A percentile compares a stretch with the other conserved stretches of the same genome.
phyloP scores from a whole-genome alignment of 2,888 invertebrate genomes.

The Idaea dimidiata region DNA sequence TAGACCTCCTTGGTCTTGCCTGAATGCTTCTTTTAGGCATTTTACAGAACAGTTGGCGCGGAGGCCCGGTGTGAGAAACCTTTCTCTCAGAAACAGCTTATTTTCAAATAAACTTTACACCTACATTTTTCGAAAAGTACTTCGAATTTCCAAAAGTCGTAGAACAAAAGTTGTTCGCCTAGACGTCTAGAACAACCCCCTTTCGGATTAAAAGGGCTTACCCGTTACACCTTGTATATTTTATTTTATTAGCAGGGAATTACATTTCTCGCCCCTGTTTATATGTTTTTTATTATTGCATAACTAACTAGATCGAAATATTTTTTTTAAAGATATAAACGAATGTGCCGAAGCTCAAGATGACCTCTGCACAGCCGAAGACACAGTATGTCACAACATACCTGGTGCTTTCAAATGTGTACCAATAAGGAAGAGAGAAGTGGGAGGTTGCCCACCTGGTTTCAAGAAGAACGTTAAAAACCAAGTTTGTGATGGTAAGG shows the following conservation, averaged over 20 bases:
- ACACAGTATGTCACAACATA: constrained; percentile 84
- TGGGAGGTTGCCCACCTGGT: constrained; percentile 76
- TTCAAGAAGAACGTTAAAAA: constrained; percentile 78
- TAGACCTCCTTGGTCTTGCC: no score
- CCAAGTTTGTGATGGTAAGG: constrained; percentile 79
- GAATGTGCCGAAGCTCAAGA: constrained; percentile 84
- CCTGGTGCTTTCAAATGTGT: constrained; percentile 84
- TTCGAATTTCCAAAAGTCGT: no score
- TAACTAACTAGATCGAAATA: not conserved
- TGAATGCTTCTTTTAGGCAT: no score
- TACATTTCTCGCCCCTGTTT: no score
- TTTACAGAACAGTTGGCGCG: not conserved
- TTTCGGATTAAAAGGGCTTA: no score
- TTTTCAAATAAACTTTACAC: no score
- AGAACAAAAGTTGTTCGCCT: no score
- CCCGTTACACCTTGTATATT: no score
- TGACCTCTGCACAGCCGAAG: constrained; percentile 78
- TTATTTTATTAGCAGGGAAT: no score
- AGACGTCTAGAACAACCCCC: no score
- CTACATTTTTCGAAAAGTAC: no score
- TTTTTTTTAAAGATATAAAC: constrained; percentile 84
- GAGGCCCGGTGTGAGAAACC: not conserved
- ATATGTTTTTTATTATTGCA: no score
- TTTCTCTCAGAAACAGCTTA: not conserved
- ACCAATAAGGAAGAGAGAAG: constrained; percentile 62